Evolutionary conservation across 2,113 vertebrate species (phyloP).

Genomic region (Shinisaurus crocodilurus): DNA sequence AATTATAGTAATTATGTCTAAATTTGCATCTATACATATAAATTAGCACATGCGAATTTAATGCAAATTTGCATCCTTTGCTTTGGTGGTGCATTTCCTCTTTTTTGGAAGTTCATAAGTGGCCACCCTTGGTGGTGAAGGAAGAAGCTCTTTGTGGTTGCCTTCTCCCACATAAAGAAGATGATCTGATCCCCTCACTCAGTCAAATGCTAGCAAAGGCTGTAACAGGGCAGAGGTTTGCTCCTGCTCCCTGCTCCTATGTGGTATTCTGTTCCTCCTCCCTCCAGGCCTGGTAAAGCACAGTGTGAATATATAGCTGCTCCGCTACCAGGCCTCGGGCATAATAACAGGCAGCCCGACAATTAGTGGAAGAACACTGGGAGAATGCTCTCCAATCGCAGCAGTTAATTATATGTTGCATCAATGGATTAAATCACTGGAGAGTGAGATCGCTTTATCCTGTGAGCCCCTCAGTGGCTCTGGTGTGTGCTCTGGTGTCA

Average conservation of each 20-base stretch:
- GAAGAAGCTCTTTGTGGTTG: not conserved
- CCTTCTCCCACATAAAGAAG: not conserved
- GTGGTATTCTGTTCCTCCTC: not conserved
- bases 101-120: too few relatives aligned
- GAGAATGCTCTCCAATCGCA: accelerated
- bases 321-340: not conserved
- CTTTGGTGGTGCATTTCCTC: too few relatives aligned
- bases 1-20: too few relatives aligned
- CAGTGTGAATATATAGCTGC: not conserved
- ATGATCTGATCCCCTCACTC: not conserved
- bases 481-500: not conserved
- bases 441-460: conserved; percentile 44
- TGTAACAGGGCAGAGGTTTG: not conserved
- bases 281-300: not conserved
- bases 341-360: not conserved
- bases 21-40: too few relatives aligned
- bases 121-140: too few relatives aligned
- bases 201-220: not conserved
- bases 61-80: too few relatives aligned
- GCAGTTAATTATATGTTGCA: conserved; percentile 25
- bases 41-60: too few relatives aligned
- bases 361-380: not conserved
- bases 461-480: conserved; percentile 37
- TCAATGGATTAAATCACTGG: conserved; percentile 42
- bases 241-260: not conserved